Evolutionary conservation across 2,888 invertebrate species (phyloP).

Genomic region (Chrysolina haemoptera): DNA sequence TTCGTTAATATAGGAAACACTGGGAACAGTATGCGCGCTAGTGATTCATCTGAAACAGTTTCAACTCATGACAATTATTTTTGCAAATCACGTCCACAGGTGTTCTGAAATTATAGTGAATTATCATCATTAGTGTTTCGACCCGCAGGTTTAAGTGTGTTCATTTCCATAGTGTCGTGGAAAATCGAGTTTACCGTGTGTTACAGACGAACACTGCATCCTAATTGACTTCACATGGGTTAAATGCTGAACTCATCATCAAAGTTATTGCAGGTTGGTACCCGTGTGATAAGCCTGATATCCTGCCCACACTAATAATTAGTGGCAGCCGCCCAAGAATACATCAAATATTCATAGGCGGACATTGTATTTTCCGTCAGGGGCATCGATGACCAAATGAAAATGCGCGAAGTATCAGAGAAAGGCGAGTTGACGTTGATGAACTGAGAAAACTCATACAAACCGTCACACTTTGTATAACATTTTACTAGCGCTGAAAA

Average conservation of each 20-base stretch:
- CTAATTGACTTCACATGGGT: neutral
- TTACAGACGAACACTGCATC: neutral
- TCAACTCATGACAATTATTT: neutral
- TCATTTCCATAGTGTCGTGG: slow-evolving; percentile 2
- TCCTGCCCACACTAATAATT: slow-evolving; percentile 3
- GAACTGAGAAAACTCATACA: too few relatives aligned
- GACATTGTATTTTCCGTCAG: neutral
- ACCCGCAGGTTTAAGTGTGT: neutral
- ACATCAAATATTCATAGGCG: neutral
- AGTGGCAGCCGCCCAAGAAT: neutral
- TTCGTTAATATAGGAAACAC: slow-evolving; percentile 11
- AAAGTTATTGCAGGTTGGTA: slow-evolving; percentile 7
- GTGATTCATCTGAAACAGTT: neutral
- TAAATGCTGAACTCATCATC: slow-evolving; percentile 6
- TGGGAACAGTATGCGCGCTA: neutral
- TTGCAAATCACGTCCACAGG: neutral
- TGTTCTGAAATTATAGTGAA: neutral
- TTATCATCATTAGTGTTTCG: neutral
- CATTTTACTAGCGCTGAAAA: too few relatives aligned
- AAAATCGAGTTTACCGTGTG: neutral
- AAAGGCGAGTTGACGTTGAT: too few relatives aligned
- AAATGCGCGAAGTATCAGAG: too few relatives aligned
- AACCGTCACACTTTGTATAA: too few relatives aligned
- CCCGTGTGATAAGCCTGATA: neutral
- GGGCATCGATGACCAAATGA: too few relatives aligned